Evolutionary conservation across 2,113 vertebrate species (phyloP), one percentile per base, ranked within the genome.

Genomic region (Oxyruncus cristatus): DNA sequence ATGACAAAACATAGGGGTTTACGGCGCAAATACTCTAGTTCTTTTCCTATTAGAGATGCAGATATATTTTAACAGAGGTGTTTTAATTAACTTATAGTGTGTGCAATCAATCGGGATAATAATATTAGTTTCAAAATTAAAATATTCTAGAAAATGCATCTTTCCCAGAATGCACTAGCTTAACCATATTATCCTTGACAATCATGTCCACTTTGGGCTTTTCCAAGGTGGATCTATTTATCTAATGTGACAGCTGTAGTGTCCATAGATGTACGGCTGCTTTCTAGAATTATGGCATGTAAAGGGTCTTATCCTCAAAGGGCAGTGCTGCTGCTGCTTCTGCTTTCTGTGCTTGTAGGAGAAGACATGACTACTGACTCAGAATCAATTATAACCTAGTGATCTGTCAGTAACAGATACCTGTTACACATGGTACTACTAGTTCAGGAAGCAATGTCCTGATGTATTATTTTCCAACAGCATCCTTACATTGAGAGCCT

Each of bases 351-450:
- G 66, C 79, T 93, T 85, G 59, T 47, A 81, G 50, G 78, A 94
- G 56, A 93, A 90, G 58, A 82, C 66, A 88, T 39, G 28, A 75
- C 42, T 78, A 74, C 90, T 97, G 76, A 85, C 50, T 97, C 62
- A 91, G 62, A 94, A 92, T 97, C 95, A 95, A 89, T 95, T 90
- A 58, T 88, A 89, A 83, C 71, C 53, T 49, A 75, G 81, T 47
- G 55, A 77, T 65, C 33, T 96, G 88, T 84, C 92, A 93, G 47
- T 93, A 93, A 93, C 71, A 94, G 68, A 96, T 94, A 90, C 61
- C 58, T 6, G 2, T 68, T 92, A 66, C 67, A 85, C 13, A 30
- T 1, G 0, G 26, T 76, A 84, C 55, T 53, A 59, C 61, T 86
- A 61, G 26, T 94, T 76, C 42, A 88, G 90, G 35, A 72, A 73